phyloP scores from a whole-genome alignment of 2,888 invertebrate genomes.

The Pachydiplax longipennis region DNA sequence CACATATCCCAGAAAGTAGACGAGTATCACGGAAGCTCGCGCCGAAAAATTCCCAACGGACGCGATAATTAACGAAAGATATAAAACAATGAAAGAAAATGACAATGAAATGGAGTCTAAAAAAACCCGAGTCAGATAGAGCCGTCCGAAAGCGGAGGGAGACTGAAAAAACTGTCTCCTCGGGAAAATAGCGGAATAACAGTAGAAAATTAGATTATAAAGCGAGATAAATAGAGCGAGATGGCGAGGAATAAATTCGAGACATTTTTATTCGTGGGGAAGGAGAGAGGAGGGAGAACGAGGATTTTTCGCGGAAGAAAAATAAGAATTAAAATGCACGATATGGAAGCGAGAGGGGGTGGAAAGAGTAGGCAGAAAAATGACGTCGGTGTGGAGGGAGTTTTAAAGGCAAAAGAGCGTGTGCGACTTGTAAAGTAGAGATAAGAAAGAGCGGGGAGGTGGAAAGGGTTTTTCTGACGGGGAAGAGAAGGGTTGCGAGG shows the following conservation, averaged over 20 bases:
- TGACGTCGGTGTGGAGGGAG: not conserved
- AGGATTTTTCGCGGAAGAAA: not conserved
- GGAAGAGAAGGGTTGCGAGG: not conserved
- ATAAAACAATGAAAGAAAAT: not conserved
- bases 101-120: not conserved
- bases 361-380: not conserved
- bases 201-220: not conserved
- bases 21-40: not conserved
- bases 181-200: not conserved
- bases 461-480: not conserved
- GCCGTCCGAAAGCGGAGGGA: not conserved
- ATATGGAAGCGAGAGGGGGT: not conserved
- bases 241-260: not conserved
- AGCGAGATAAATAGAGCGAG: not conserved
- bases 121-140: not conserved
- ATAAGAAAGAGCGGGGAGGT: not conserved
- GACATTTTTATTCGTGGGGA: not conserved
- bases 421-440: constrained; percentile 26
- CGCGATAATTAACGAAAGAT: not conserved
- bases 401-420: constrained; percentile 9
- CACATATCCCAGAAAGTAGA: too few species aligned
- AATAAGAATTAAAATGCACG: not conserved
- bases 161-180: not conserved
- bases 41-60: not conserved
- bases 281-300: not conserved